Evolutionary conservation across 1,140 invertebrate genomes (phyloP).

Genomic region (Centruroides sculpturatus): DNA sequence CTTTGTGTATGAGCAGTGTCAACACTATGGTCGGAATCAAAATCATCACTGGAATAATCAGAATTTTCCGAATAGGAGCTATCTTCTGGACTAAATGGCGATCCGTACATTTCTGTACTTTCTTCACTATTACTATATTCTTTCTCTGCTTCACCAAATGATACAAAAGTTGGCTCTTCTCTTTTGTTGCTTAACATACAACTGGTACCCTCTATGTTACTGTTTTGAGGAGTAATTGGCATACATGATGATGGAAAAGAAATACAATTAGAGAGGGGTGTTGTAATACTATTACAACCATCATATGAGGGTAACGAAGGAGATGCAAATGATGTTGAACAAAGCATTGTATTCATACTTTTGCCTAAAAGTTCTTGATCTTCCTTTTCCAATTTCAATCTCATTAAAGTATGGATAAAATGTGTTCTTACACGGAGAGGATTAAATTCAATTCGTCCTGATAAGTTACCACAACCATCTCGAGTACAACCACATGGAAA

Average conservation of each 20-base stretch:
- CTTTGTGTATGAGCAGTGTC: neutral
- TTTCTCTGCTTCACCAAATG: conserved; percentile 12
- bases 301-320: conserved; percentile 9
- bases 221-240: conserved; percentile 1
- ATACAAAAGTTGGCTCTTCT: conserved; percentile 7
- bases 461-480: conserved; percentile 83
- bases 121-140: neutral
- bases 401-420: conserved; percentile 92
- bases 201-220: neutral
- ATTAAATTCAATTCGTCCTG: conserved; percentile 90
- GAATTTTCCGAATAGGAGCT: conserved; percentile 42
- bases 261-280: conserved; percentile 6
- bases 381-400: conserved; percentile 77
- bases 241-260: conserved; percentile 8
- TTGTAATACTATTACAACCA: conserved; percentile 3
- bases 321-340: neutral
- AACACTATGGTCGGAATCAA: conserved; percentile 7
- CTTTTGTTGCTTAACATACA: neutral
- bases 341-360: neutral
- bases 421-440: conserved; percentile 89
- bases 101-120: conserved; percentile 11
- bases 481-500: conserved; percentile 93
- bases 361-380: conserved; percentile 4
- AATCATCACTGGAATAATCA: conserved; percentile 26
- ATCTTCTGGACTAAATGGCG: conserved; percentile 19